Base-by-base conservation (phyloP, 2,888 invertebrate genomes). In the Epinotia demarniana region DNA sequence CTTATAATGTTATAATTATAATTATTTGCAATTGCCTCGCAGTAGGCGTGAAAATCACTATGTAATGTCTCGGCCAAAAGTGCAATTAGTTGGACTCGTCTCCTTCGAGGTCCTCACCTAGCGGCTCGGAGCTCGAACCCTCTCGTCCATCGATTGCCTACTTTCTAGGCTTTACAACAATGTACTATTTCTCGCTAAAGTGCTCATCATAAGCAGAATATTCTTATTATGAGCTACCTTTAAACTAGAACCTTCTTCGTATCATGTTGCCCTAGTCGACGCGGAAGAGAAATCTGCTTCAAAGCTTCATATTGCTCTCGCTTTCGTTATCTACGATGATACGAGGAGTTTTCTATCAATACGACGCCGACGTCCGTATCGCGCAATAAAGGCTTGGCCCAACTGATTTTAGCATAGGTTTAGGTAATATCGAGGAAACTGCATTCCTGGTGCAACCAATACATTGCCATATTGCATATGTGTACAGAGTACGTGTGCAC, bases 231-330 rank as follows among this genome's bases (percentile, higher is more conserved):
- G 23, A 3, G 3, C 12, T 23, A 49, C 46, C 13, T 46, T 46
- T 49, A 6, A 6, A n/a, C n/a, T n/a, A n/a, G n/a, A n/a, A 61
- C 57, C 18, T 12, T 6, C 9, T 19, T 18, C 19, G 12, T 46
- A 5, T 49, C 27, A 61, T 61, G 69, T 18, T n/a, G 0, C 33
- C 60, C 69, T 70, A 27, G 69, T 70, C 60, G 27, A 61, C 27
- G 60, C 58, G 60, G 60, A 70, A 70, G 69, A 60, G 23, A 61
- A 69, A 27, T 60, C n/a, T 19, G 23, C 67, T 62, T 16, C 5
- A 62, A 18, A 19, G 61, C 33, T n/a, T n/a, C n/a, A 33, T 9
- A 3, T n/a, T 43, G 39, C 23, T 19, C 9, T 19, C 13, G 33
- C n/a, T n/a, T n/a, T n/a, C n/a, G n/a, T 18, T 46, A 6, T 19